Conservation (phyloP, 35 echinoderm and acorn worm species). For the Holothuria glaberrima region DNA sequence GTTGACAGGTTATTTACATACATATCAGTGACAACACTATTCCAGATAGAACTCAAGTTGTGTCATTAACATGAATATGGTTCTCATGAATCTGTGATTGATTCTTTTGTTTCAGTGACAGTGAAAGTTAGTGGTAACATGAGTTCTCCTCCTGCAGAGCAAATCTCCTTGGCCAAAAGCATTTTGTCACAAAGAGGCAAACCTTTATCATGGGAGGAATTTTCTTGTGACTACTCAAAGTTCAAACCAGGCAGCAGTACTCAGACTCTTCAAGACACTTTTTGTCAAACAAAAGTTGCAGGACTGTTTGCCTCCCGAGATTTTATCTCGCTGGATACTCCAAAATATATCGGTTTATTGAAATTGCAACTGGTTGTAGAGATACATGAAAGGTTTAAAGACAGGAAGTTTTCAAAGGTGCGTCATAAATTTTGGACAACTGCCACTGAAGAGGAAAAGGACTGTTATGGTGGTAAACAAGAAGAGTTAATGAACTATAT, state of each 20-base stretch:
- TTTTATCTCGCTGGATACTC: constrained; percentile 27
- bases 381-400: constrained; percentile 6
- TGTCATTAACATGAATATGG: neutral
- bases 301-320: constrained; percentile 18
- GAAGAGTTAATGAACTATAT: neutral
- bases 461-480: neutral
- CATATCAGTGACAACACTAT: too few relatives aligned
- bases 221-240: neutral
- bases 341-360: constrained; percentile 21
- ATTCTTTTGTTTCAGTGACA: neutral
- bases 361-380: constrained; percentile 33
- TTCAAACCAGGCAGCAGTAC: neutral
- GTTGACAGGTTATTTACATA: too few relatives aligned
- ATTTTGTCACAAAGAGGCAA: neutral
- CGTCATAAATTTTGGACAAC: neutral
- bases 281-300: neutral
- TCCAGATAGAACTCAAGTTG: neutral
- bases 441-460: constrained; percentile 19
- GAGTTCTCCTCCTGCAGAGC: neutral
- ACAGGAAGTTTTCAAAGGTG: neutral
- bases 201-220: constrained; percentile 40
- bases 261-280: constrained; percentile 18
- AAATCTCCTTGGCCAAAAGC: neutral
- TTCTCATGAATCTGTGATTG: neutral
- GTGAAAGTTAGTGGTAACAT: neutral